Conservation (phyloP, 1,140 invertebrate species). For the Pinna nobilis region DNA sequence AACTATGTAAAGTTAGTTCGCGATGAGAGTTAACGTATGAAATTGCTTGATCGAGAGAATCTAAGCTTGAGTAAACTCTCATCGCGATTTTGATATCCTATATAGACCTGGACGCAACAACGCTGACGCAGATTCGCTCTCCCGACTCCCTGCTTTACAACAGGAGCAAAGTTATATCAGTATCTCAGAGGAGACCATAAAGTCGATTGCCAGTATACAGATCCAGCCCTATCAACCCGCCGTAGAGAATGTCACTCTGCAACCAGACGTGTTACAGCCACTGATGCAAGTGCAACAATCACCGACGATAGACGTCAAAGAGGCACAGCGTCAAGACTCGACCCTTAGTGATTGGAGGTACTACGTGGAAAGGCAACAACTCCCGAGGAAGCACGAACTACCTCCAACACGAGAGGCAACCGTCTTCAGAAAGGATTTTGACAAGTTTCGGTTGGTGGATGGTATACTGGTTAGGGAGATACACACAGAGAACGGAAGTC, state of each 20-base stretch:
- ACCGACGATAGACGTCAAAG: not conserved
- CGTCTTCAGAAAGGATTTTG: slow-evolving; percentile 17
- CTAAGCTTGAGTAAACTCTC: too few species aligned
- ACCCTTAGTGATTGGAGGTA: slow-evolving; percentile 1
- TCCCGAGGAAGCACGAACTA: not conserved
- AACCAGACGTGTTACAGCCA: not conserved
- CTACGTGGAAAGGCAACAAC: not conserved
- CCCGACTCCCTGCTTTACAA: slow-evolving; percentile 16
- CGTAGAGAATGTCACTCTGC: not conserved
- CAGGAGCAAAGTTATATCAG: not conserved
- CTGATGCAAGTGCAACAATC: not conserved
- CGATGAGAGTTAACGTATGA: too few species aligned
- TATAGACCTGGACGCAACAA: slow-evolving; percentile 37
- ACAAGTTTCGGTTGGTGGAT: slow-evolving; percentile 20
- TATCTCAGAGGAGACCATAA: not conserved
- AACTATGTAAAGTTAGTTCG: too few species aligned
- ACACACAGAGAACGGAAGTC: not conserved
- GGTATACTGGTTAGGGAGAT: slow-evolving; percentile 29
- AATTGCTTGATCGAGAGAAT: too few species aligned
- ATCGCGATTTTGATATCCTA: slow-evolving; percentile 33
- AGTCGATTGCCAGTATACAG: not conserved
- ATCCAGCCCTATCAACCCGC: not conserved
- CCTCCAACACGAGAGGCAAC: slow-evolving; percentile 5
- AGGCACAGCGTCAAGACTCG: slow-evolving; percentile 11
- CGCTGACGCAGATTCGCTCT: slow-evolving; percentile 42